phyloP scores from a whole-genome alignment of 2,113 vertebrate species.

The Corythaeola cristata region DNA sequence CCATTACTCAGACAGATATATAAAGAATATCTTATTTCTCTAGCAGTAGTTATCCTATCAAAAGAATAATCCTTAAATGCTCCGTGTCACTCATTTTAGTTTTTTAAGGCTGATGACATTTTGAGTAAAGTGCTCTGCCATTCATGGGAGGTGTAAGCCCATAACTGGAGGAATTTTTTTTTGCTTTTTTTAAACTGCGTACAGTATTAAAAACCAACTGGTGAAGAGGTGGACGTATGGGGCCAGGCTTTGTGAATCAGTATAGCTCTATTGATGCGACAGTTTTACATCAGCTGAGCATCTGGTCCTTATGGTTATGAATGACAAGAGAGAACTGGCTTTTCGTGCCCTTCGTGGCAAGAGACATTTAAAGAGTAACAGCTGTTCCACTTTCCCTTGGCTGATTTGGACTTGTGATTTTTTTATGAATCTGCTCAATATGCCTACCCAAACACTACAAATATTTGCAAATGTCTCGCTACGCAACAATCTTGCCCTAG shows the following conservation, averaged over 20 bases:
- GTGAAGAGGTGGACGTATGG: not conserved
- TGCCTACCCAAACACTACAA: not conserved
- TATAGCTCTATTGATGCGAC: not conserved
- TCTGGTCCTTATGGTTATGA: not conserved
- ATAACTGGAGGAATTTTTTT: not conserved
- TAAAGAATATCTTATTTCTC: not conserved
- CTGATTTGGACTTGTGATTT: not conserved
- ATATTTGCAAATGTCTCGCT: not conserved
- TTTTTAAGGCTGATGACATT: not conserved
- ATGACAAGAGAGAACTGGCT: not conserved
- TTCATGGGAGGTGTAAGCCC: not conserved
- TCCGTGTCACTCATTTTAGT: not conserved
- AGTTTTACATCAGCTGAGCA: not conserved
- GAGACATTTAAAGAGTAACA: not conserved
- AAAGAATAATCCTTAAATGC: conserved; percentile 18
- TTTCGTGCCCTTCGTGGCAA: not conserved
- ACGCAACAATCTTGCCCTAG: not conserved
- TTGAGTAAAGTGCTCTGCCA: not conserved
- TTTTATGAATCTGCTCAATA: not conserved
- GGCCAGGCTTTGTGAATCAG: not conserved
- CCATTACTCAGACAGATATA: not conserved
- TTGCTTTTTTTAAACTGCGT: not conserved
- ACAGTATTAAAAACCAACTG: not conserved
- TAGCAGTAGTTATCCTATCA: not conserved
- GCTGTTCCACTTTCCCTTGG: not conserved